Evolutionary conservation across 2,797 vertebrate genomes (phyloP).

Genomic region (Furcifer pardalis): DNA sequence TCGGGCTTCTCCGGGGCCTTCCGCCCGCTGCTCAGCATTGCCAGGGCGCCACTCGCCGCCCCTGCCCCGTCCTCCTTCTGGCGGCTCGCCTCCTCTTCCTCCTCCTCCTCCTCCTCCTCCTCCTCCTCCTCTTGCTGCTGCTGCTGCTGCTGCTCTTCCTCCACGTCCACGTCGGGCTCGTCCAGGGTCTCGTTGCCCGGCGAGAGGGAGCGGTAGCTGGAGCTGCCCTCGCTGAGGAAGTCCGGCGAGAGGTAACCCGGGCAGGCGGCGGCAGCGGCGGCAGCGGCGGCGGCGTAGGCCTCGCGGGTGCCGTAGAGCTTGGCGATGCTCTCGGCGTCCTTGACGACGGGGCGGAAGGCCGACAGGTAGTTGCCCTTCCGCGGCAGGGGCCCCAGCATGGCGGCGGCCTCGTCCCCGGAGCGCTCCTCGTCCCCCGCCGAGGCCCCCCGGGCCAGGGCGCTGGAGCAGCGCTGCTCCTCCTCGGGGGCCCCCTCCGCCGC

Average conservation of each 20-base stretch:
- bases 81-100: slow-evolving; percentile 54
- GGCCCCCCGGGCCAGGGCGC: not conserved
- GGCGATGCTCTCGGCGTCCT: slow-evolving; percentile 93
- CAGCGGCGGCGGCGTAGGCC: slow-evolving; percentile 75
- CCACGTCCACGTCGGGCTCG: slow-evolving; percentile 94
- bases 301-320: slow-evolving; percentile 95
- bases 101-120: slow-evolving; percentile 82
- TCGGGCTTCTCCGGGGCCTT: slow-evolving; percentile 50
- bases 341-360: slow-evolving; percentile 93
- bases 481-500: slow-evolving; percentile 28
- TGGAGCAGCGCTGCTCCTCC: slow-evolving; percentile 69
- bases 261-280: slow-evolving; percentile 50
- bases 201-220: slow-evolving; percentile 92
- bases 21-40: slow-evolving; percentile 24
- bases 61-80: slow-evolving; percentile 38
- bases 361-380: slow-evolving; percentile 91
- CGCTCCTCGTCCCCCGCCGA: not conserved
- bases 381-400: slow-evolving; percentile 58
- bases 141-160: slow-evolving; percentile 84
- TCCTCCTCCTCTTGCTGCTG: slow-evolving; percentile 77
- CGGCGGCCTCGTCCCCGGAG: slow-evolving; percentile 70
- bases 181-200: slow-evolving; percentile 91
- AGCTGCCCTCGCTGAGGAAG: slow-evolving; percentile 91
- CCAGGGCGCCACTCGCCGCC: slow-evolving; percentile 5
- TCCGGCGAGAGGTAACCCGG: slow-evolving; percentile 90